Conservation (phyloP, 2,113 vertebrate genomes). For the Hystrix brachyura region DNA sequence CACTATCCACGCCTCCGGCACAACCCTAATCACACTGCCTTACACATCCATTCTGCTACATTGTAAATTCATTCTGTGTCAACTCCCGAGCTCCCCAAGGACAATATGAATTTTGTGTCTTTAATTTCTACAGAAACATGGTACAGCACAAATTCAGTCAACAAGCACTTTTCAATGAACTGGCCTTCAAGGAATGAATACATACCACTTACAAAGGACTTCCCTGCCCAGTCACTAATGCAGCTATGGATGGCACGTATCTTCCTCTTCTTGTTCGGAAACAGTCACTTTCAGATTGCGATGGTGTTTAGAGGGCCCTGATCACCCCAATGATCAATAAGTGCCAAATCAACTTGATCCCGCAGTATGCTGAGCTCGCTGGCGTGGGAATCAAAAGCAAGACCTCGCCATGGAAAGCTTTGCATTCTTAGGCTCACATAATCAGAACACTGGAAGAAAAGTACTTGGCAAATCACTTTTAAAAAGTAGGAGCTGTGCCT, state of each 20-base stretch:
- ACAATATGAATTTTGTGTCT: background rate
- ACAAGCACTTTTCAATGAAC: background rate
- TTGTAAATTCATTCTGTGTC: background rate
- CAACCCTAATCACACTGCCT: background rate
- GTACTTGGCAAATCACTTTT: background rate
- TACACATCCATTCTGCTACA: background rate
- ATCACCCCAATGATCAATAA: background rate
- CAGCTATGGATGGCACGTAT: background rate
- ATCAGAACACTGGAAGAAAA: background rate
- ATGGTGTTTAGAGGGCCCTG: background rate
- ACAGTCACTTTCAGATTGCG: background rate
- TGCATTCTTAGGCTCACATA: background rate
- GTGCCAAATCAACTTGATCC: background rate
- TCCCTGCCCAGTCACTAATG: background rate
- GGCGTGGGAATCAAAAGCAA: background rate
- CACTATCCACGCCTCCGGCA: too few relatives aligned
- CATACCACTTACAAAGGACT: background rate
- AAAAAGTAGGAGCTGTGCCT: background rate
- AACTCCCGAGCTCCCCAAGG: background rate
- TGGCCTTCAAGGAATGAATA: background rate
- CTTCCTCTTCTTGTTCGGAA: background rate
- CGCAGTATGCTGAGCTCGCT: background rate
- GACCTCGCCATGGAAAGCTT: background rate
- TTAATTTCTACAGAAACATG: background rate
- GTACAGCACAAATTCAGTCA: background rate